These are phyloP conservation scores for Myotis daubentonii DNA, from an alignment of 2,797 vertebrate genomes.

Conservation along the genomic window DNA sequence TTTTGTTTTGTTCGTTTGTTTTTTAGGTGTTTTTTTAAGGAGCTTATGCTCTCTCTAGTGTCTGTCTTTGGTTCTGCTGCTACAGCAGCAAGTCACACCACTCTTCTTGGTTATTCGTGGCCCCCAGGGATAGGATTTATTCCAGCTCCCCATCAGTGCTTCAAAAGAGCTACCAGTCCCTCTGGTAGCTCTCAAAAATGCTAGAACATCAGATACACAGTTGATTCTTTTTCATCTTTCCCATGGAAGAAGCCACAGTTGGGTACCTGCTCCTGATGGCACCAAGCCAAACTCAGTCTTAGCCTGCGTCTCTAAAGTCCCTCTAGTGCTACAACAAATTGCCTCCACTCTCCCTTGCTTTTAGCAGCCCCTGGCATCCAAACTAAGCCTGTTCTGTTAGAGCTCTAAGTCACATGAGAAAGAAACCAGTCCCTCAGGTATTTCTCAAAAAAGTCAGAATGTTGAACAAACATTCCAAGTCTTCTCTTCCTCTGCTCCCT, in stretches of 20 bases:
- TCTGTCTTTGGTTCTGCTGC: not conserved
- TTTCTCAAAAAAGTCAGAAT: not conserved
- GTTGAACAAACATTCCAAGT: not conserved
- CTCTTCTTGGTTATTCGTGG: not conserved
- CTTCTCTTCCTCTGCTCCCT: not conserved
- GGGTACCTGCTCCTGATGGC: not conserved
- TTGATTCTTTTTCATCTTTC: not conserved
- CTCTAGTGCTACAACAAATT: not conserved
- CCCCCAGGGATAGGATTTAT: not conserved
- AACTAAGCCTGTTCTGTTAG: not conserved
- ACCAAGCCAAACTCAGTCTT: not conserved
- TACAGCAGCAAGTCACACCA: not conserved
- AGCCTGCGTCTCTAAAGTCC: not conserved
- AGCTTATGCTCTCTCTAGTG: not conserved
- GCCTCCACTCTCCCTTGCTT: not conserved
- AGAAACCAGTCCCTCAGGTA: not conserved
- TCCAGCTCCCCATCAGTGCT: not conserved
- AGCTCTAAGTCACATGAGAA: not conserved
- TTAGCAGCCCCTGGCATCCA: not conserved
- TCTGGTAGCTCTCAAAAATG: not conserved
- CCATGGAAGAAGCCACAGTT: not conserved
- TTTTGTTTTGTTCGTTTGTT: not conserved
- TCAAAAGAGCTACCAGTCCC: not conserved
- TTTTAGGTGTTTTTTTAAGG: not conserved
- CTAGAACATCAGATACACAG: not conserved